Base-by-base conservation (phyloP, 2,888 invertebrate species). In the Lithosia quadra region DNA sequence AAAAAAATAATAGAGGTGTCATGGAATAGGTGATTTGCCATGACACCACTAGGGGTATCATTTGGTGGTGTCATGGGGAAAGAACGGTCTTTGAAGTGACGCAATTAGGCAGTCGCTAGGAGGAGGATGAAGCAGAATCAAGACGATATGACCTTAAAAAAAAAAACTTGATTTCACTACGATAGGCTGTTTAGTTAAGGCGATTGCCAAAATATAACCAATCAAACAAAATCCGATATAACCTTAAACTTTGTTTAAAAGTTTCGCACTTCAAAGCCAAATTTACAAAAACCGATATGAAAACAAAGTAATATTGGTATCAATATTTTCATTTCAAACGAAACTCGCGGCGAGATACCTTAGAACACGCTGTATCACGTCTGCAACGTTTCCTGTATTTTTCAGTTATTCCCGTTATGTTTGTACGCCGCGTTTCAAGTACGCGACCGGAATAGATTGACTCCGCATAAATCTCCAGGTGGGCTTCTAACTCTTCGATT, bases 361-460 rank as follows among this genome's bases (percentile, higher is more conserved):
- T n/a, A 34, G 61, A 64, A 60, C 73, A 68, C 69, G 71, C 67
- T 72, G 22, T 60, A 13, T 64, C 77, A 79, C 77, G 72, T 71
- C 66, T 59, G 55, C 39, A 67, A 74, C 72, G 77, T 75, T 74
- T 73, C 69, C 72, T 75, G 76, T 82, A 83, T 82, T 82, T 82
- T 83, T 81, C 83, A 83, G 83, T 78, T 72, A 81, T 75, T 63
- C 69, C 28, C 63, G 65, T 69, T 59, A 69, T 65, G 81, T 79
- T 74, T 80, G 76, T 78, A 68, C 72, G 69, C 62, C 69, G 63
- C 72, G 68, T 66, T 58, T 64, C 68, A 65, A 60, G 71, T 72
- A 83, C 83, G 82, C 76, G 81, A 77, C 71, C 72, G 33, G 83
- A 83, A 83, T 83, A 82, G 70, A 81, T 80, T 76, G 78, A 69